Conservation (phyloP, 2,797 vertebrate species). For the Taeniopygia guttata region DNA sequence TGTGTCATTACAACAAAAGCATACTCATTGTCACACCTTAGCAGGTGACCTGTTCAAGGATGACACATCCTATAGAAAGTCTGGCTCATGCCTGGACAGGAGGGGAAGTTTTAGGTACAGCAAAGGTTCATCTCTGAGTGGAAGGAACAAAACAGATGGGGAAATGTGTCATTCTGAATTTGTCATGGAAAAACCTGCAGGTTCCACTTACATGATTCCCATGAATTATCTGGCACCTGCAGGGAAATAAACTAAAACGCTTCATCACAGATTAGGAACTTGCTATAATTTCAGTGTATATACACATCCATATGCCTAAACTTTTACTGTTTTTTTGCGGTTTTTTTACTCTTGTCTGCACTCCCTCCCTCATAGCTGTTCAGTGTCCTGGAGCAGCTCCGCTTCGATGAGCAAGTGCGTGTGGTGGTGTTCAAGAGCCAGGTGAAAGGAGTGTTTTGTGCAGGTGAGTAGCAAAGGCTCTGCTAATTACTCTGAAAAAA, state of each 20-base stretch:
- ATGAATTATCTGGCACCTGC: not conserved
- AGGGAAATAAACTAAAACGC: not conserved
- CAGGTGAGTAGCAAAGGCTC: slow-evolving; percentile 78
- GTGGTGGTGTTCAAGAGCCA: slow-evolving; percentile 89
- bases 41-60: not conserved
- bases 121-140: not conserved
- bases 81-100: not conserved
- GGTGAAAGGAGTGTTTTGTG: slow-evolving; percentile 91
- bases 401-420: slow-evolving; percentile 77
- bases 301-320: not conserved
- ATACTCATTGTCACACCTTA: not conserved
- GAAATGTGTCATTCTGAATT: not conserved
- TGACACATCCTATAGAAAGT: not conserved
- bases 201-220: not conserved
- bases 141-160: not conserved
- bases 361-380: slow-evolving; percentile 78
- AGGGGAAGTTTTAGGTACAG: not conserved
- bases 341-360: not conserved
- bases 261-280: not conserved
- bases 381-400: slow-evolving; percentile 78
- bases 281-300: not conserved
- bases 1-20: not conserved
- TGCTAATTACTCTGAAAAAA: not conserved
- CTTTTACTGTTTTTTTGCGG: no score
- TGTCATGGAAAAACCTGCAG: not conserved